These are phyloP conservation scores for Sarcophaga caerulescens DNA, from an alignment of 2,888 invertebrate genomes.

Conservation along the genomic window DNA sequence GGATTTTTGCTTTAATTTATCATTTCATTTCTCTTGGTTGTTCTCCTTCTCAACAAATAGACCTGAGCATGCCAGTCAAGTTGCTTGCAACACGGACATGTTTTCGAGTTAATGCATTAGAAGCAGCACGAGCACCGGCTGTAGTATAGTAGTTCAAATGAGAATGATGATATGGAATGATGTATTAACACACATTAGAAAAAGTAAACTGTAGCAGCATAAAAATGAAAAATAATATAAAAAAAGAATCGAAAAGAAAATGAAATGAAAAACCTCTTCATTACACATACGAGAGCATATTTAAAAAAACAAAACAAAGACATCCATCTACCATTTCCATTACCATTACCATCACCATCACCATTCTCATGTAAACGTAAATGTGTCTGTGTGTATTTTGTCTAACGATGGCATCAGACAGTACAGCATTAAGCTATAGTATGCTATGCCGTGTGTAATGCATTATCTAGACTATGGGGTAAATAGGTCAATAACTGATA, in stretches of 20 bases:
- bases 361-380: neutral
- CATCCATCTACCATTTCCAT: neutral
- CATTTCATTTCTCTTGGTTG: conserved; percentile 15
- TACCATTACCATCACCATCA: no score
- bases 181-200: conserved; percentile 57
- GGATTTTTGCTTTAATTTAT: conserved; percentile 18
- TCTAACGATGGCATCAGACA: neutral
- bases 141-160: neutral
- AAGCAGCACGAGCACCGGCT: neutral
- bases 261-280: conserved; percentile 37
- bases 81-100: conserved; percentile 37
- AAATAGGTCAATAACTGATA: conserved; percentile 62
- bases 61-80: no score
- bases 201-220: neutral
- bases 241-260: neutral
- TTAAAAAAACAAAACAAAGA: neutral
- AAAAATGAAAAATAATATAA: conserved; percentile 10
- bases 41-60: conserved; percentile 27
- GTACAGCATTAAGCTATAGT: neutral
- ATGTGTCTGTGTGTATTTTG: no score
- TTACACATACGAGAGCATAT: conserved; percentile 27
- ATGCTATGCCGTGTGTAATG: conserved; percentile 12
- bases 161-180: conserved; percentile 44
- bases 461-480: conserved; percentile 60
- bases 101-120: no score